Base-by-base conservation (phyloP, 1,140 invertebrate species). In the Monochamus saltuarius region DNA sequence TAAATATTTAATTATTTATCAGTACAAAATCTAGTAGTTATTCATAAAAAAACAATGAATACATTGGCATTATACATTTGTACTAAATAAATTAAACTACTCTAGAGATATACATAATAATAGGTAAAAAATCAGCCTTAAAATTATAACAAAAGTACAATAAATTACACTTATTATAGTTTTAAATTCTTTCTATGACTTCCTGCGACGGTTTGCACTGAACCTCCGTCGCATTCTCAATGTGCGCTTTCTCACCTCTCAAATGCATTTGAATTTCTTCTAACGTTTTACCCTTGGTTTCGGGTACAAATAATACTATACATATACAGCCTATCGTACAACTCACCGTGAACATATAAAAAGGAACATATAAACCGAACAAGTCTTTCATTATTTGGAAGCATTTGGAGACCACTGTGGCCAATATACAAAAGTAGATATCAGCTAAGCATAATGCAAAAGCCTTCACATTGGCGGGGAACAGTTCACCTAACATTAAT, bases 261-360 rank as follows among this genome's bases (percentile, higher is more conserved):
- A 74, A 59, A 56, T 62, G 51, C 40, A 62, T 38, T 38, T 76
- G 75, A 47, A 76, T 76, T 59, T 76, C 73, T 58, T 86, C 84
- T 40, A 92, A 82, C 0, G 87, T 86, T 72, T 89, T 90, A 9
- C 88, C 89, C 76, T 92, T 93, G 0, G 91, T 94, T 77, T 94
- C 92, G 0, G 90, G 90, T n/a, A 92, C 78, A 39, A 82, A 79
- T 3, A 82, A 73, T 9, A 86, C 75, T 40, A 87, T 82, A 68
- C 86, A 91, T 8, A 87, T 57, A 2, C 86, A 71, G 4, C 87
- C 82, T 3, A 86, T 47, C 0, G 85, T 65, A 37, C 87, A 88
- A 64, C 87, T 81, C 2, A 82, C 75, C 0, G 87, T 80, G 74
- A 95, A 95, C 11, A 86, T 73, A 80, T 84, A 88, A 76, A 90